Conservation (phyloP, 2,113 vertebrate species). For the Nothobranchius furzeri region DNA sequence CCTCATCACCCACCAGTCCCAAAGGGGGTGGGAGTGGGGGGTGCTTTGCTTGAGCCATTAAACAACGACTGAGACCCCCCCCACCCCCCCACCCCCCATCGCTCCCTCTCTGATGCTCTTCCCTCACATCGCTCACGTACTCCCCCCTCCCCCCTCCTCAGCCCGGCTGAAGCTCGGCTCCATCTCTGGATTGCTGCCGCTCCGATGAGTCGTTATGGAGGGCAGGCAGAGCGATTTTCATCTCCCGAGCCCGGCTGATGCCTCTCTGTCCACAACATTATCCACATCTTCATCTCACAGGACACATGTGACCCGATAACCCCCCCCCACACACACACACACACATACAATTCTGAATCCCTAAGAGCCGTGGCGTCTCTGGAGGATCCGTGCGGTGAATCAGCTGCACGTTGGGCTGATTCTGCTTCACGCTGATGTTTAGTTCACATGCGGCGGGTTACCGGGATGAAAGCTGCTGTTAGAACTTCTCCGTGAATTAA, state of each 20-base stretch:
- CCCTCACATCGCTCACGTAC: background rate
- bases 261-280: constrained; percentile 16
- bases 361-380: no score
- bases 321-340: no score
- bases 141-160: background rate
- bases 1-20: constrained; percentile 8
- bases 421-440: background rate
- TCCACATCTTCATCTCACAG: constrained; percentile 25
- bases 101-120: background rate
- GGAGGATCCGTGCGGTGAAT: background rate
- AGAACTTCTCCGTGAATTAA: constrained; percentile 15
- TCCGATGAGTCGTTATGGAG: constrained; percentile 27
- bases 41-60: constrained; percentile 41
- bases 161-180: constrained; percentile 20
- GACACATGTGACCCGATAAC: background rate
- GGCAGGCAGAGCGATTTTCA: constrained; percentile 19
- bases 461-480: constrained; percentile 1
- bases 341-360: no score
- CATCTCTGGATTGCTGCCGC: constrained; percentile 16
- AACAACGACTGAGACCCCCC: constrained; percentile 45
- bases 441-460: background rate
- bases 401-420: background rate
- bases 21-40: constrained; percentile 6
- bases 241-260: constrained; percentile 7
- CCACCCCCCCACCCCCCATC: background rate